A percentile compares a stretch with the other conserved stretches of the same genome.
Conservation (phyloP, 2,888 invertebrate species). For the Actias luna region DNA sequence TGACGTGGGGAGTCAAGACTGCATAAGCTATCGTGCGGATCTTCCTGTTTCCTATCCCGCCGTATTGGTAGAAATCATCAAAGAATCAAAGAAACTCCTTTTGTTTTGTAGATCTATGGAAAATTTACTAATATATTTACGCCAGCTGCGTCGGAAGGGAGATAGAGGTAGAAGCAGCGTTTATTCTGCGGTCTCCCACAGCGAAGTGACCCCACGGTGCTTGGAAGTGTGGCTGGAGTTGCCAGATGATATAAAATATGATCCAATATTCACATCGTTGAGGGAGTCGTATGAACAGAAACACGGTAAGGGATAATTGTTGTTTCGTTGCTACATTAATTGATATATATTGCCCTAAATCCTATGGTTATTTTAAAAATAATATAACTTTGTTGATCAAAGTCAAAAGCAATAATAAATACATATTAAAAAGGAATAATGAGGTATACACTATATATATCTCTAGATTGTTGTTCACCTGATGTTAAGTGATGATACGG, state of each 20-base stretch:
- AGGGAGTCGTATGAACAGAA: conserved; percentile 78
- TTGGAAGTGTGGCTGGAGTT: conserved; percentile 84
- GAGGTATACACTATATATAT: too few relatives aligned
- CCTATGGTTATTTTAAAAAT: too few relatives aligned
- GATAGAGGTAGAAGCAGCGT: conserved; percentile 44
- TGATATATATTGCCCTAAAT: too few relatives aligned
- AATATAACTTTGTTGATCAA: too few relatives aligned
- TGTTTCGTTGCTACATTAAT: too few relatives aligned
- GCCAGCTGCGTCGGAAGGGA: conserved; percentile 3
- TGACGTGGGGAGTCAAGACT: too few relatives aligned
- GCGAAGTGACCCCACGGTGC: conserved; percentile 82
- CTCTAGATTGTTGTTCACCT: too few relatives aligned
- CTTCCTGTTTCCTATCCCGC: background rate
- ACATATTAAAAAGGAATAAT: too few relatives aligned
- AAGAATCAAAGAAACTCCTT: background rate
- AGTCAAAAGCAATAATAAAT: too few relatives aligned
- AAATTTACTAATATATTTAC: background rate
- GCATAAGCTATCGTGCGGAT: background rate
- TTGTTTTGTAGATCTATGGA: background rate
- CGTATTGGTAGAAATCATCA: too few relatives aligned
- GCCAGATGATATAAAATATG: conserved; percentile 84
- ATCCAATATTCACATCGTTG: conserved; percentile 84
- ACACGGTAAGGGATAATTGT: conserved; percentile 55
- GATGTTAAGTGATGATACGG: too few relatives aligned
- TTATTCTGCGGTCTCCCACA: conserved; percentile 75